Percentiles rank a stretch among this genome's conserved stretches.
phyloP scores from a whole-genome alignment of 2,797 vertebrate genomes.

The Melanotaenia nigrans region DNA sequence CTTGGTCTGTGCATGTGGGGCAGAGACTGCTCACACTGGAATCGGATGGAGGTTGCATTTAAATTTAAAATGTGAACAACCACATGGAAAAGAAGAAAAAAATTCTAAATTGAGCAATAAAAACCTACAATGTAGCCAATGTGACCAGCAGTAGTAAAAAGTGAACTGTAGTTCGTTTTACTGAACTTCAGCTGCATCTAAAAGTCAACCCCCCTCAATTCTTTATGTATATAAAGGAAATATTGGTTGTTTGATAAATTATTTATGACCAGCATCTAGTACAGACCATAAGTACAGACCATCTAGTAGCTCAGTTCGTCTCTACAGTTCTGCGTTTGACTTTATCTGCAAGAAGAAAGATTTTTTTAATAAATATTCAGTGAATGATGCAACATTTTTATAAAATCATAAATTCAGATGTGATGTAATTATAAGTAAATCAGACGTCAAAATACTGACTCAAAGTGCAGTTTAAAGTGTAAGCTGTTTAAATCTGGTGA shows the following conservation, averaged over 20 bases:
- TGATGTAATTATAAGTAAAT: constrained; percentile 32
- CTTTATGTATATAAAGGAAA: not conserved
- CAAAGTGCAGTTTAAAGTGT: not conserved
- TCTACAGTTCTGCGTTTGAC: too few species aligned
- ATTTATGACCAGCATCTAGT: not conserved
- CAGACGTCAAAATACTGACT: constrained; percentile 14
- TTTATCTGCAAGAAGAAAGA: too few species aligned
- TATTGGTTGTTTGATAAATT: not conserved
- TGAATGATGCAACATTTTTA: constrained; percentile 5
- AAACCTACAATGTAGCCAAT: too few species aligned
- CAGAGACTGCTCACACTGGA: not conserved
- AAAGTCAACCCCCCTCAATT: not conserved
- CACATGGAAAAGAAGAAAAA: too few species aligned
- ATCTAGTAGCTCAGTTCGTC: not conserved
- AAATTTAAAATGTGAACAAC: too few species aligned
- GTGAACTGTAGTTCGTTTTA: not conserved
- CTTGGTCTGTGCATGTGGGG: not conserved
- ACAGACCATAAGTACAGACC: too few species aligned
- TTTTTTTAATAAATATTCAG: not conserved
- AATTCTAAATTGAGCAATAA: too few species aligned
- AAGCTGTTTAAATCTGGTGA: not conserved
- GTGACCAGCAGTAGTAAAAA: not conserved
- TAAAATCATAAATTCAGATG: constrained; percentile 14
- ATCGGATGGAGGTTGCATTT: too few species aligned
- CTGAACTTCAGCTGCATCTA: too few species aligned